Conservation (phyloP, 2,888 invertebrate genomes). For the Melinaea menophilus region DNA sequence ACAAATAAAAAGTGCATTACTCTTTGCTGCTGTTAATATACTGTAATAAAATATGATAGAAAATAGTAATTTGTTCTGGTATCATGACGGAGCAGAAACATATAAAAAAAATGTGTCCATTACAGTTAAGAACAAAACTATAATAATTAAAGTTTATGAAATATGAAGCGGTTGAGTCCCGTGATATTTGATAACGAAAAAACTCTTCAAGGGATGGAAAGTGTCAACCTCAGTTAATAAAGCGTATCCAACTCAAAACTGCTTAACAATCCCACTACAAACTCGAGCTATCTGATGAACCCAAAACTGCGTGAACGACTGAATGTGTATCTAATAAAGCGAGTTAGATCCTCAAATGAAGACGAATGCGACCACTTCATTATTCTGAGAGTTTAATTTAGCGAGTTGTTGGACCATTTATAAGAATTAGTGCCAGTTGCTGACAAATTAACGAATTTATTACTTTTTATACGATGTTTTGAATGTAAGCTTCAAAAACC, state of each 20-base stretch:
- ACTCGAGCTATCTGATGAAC: too few species aligned
- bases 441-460: too few species aligned
- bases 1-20: neutral
- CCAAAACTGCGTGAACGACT: too few species aligned
- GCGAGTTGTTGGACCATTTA: too few species aligned
- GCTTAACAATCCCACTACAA: conserved; percentile 42
- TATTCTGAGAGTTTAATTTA: too few species aligned
- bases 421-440: too few species aligned
- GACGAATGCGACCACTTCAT: too few species aligned
- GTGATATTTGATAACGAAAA: conserved; percentile 18
- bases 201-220: conserved; percentile 21
- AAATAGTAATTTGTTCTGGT: neutral
- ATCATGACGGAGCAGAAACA: neutral
- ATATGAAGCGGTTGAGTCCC: too few species aligned
- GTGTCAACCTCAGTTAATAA: conserved; percentile 30
- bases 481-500: conserved; percentile 8
- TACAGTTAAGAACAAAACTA: neutral
- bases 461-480: conserved; percentile 41
- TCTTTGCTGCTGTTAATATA: too few species aligned
- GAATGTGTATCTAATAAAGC: too few species aligned
- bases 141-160: too few species aligned
- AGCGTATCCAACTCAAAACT: conserved; percentile 43
- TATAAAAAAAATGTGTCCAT: neutral
- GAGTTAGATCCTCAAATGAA: too few species aligned
- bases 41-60: neutral